Evolutionary conservation across 2,888 invertebrate species (phyloP).

Genomic region (Chymomyza caudatula): DNA sequence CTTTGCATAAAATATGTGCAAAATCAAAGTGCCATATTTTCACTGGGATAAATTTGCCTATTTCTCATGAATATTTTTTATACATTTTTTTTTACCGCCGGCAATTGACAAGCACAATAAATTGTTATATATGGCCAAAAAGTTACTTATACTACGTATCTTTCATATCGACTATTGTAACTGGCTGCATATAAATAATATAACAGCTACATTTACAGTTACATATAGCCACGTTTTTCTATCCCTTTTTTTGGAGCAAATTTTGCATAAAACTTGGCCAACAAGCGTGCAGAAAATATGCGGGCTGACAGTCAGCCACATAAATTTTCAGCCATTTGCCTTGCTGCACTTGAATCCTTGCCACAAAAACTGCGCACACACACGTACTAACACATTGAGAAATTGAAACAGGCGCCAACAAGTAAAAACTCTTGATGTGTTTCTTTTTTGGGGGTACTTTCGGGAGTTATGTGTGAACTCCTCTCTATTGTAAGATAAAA

Average conservation of each 20-base stretch:
- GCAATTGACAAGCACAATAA: constrained; percentile 70
- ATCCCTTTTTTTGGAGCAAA: background rate
- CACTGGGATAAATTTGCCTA: constrained; percentile 53
- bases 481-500: background rate
- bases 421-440: background rate
- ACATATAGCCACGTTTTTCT: constrained; percentile 16
- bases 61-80: constrained; percentile 25
- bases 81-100: constrained; percentile 29
- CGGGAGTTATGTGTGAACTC: too few species aligned
- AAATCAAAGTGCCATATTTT: constrained; percentile 63
- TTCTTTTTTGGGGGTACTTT: background rate
- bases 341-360: background rate
- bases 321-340: background rate
- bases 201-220: background rate
- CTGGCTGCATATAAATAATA: constrained; percentile 2
- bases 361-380: background rate
- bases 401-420: background rate
- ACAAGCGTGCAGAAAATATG: background rate
- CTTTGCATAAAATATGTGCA: background rate
- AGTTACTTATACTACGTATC: constrained; percentile 42
- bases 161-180: constrained; percentile 8
- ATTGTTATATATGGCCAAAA: constrained; percentile 64
- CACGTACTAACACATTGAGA: background rate
- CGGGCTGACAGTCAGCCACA: background rate
- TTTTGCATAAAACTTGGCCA: background rate